Evolutionary conservation across 35 echinoderm and acorn worm species (phyloP).

Genomic region (Apostichopus parvimensis): DNA sequence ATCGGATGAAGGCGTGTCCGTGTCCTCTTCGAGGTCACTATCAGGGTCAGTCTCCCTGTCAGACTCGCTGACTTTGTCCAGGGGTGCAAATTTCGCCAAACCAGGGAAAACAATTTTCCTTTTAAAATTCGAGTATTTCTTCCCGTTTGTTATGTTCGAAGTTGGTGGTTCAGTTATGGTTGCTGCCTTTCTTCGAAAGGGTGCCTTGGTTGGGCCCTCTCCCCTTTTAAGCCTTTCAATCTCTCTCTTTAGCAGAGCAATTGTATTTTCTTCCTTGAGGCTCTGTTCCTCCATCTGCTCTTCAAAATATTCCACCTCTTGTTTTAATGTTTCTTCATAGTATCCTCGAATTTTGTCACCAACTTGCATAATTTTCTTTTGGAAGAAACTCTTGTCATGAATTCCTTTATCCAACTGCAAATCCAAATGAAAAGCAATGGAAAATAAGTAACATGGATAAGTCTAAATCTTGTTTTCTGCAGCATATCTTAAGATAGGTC

Average conservation of each 20-base stretch:
- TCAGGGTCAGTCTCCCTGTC: conserved; percentile 14
- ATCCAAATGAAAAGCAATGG: neutral
- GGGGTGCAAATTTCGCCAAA: neutral
- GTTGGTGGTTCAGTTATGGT: neutral
- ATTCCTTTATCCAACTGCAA: conserved; percentile 41
- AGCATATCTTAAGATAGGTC: no score
- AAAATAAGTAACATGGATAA: no score
- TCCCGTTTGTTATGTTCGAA: neutral
- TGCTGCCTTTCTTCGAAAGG: neutral
- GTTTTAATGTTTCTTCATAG: conserved; percentile 77
- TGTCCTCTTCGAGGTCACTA: neutral
- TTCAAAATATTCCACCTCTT: conserved; percentile 84
- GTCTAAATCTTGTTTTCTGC: no score
- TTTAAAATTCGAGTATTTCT: neutral
- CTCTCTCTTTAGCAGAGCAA: conserved; percentile 54
- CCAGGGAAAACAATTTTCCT: conserved; percentile 12
- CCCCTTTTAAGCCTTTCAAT: conserved; percentile 27
- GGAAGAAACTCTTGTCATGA: conserved; percentile 57
- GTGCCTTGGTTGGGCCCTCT: neutral
- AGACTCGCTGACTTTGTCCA: conserved; percentile 25
- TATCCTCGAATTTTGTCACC: conserved; percentile 70
- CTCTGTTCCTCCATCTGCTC: conserved; percentile 77
- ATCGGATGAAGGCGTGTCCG: neutral
- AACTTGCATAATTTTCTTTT: conserved; percentile 61
- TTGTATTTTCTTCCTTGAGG: conserved; percentile 57